These are phyloP conservation scores for Myrmecobius fasciatus DNA, from an alignment of 2,113 vertebrate species.

Conservation along the genomic window DNA sequence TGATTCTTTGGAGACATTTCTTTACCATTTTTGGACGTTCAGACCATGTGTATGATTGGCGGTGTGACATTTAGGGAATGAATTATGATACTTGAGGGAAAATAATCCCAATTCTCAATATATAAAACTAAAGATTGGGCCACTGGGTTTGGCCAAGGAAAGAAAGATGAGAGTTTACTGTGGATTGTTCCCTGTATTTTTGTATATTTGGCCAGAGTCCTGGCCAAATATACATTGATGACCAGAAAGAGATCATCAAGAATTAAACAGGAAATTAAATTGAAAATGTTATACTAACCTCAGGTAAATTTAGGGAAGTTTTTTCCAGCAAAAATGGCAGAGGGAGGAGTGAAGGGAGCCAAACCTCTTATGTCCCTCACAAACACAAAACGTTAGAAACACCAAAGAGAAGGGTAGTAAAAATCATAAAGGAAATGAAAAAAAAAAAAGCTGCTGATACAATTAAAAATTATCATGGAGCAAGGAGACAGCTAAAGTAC, in stretches of 20 bases:
- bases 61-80: neutral
- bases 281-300: neutral
- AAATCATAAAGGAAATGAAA: neutral
- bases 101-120: neutral
- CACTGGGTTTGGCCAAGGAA: neutral
- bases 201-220: too few species aligned
- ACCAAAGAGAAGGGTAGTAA: neutral
- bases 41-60: neutral
- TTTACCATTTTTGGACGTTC: neutral
- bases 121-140: neutral
- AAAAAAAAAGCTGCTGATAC: neutral
- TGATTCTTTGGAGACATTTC: neutral
- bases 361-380: neutral
- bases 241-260: neutral
- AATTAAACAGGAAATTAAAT: neutral
- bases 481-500: neutral
- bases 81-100: neutral
- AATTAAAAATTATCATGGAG: neutral
- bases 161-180: neutral
- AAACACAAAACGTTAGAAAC: neutral
- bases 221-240: neutral
- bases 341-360: neutral
- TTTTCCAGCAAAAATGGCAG: neutral
- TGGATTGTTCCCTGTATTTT: neutral
- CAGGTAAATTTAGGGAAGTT: neutral